Base-by-base conservation (phyloP, 2,797 vertebrate species). In the Aviceda cuculoides region DNA sequence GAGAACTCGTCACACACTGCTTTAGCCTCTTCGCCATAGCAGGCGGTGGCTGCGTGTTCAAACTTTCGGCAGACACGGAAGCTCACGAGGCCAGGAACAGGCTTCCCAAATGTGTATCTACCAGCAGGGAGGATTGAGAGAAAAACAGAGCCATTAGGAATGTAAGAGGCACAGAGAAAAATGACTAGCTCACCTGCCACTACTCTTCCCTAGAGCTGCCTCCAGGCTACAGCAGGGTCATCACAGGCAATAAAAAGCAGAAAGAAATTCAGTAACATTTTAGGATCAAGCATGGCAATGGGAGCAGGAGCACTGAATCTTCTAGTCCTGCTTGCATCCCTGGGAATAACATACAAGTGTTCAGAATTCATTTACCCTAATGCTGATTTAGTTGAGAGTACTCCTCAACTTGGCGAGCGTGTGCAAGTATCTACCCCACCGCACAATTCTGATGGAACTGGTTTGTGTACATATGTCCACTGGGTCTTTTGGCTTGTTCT, bases 81-180 rank as follows among this genome's bases (percentile, higher is more conserved):
- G 25, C 28, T 97, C 65, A 90, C 94, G 0, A 63, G 44, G 72
- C 98, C 98, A 13, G 96, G 97, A 87, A 98, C 98, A 31, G 98
- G 95, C 65, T 98, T 98, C 61, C 98, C 98, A 55, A 98, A 98
- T 1, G 98, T 98, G 78, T 98, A 98, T 47, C 98, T 98, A 92
- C 35, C 44, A 84, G 53, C 42, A 90, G 13, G 17, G 25, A 91
- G 50, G 59, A 72, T 90, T 33, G 75, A 72, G 84, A 67, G 20
- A 52, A 82, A 90, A 85, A 62, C 29, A 85, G 39, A 91, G 25
- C 12, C 42, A 42, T 79, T 55, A 72, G 49, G 25, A 65, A 74
- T 29, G 40, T 49, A 81, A 85, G 18, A 74, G 16, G 5, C 37
- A 29, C 25, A 42, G 21, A 82, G 47, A n/a, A 93, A 74, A 65